Base-by-base conservation (phyloP, 1,140 invertebrate species). In the Drosophila pachea region DNA sequence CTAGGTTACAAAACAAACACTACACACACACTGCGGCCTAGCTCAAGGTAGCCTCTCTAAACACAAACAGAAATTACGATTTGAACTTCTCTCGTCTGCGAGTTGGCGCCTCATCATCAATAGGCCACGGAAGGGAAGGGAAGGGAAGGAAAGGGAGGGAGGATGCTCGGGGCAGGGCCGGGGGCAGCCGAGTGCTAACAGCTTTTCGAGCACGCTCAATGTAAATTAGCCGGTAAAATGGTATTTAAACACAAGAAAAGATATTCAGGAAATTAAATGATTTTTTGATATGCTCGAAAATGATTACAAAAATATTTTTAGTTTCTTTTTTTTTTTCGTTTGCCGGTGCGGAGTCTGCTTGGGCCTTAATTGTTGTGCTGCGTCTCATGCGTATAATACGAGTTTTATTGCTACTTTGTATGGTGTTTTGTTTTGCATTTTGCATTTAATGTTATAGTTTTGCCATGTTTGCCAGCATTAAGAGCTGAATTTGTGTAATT, bases 261-360 rank as follows among this genome's bases (percentile, higher is more conserved):
- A 43, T 12, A 43, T 14, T 43, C 79, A 83, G 78, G 78, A 83
- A 83, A 83, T 84, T 83, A 84, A 83, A 83, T 83, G 79, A 84
- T 76, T 79, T 84, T 84, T 82, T 82, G 75, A 82, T 82, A 78
- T 78, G 74, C 74, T 74, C 78, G 56, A 77, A 82, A 74, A 78
- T 72, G 48, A 81, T 79, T 76, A 79, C 40, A 65, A 81, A 22
- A 75, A 69, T 77, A 50, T 67, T 81, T 65, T 81, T 62, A 59
- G n/a, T n/a, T n/a, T n/a, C n/a, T n/a, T 22, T 22, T 22, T 22
- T 22, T 1, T 22, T 22, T 22, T 22, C 70, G 67, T 67, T 67
- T 66, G 70, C 65, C 65, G 56, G 42, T 63, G 42, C 58, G 60
- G 55, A 76, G 73, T 32, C 67, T 61, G 16, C 4, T 6, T 14